A percentile compares a stretch with the other conserved stretches of the same genome.
Evolutionary conservation across 2,888 invertebrate genomes (phyloP).

Genomic region (Sinodicranocentrus sp.): DNA sequence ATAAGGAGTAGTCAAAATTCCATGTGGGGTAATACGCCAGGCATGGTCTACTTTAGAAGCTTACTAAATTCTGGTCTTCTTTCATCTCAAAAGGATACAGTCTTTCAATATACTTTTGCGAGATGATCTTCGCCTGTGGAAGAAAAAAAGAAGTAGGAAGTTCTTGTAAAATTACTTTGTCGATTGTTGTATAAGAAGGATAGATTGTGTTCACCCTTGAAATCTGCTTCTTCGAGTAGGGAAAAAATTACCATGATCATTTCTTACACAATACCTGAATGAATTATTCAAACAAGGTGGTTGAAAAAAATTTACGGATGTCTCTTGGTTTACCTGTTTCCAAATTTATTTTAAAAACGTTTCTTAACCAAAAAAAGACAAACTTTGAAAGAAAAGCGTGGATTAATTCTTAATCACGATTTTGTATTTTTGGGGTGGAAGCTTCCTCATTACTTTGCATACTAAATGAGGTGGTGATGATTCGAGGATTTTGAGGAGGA

Average conservation of each 20-base stretch:
- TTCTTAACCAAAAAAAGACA: neutral
- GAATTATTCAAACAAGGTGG: neutral
- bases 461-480: neutral
- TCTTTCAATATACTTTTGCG: too few relatives aligned
- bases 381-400: neutral
- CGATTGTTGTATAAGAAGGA: too few relatives aligned
- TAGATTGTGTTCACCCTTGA: neutral
- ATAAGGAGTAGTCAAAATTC: too few relatives aligned
- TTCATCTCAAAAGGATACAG: too few relatives aligned
- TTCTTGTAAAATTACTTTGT: neutral
- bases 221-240: too few relatives aligned
- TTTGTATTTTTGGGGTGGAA: constrained; percentile 10
- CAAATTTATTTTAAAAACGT: too few relatives aligned
- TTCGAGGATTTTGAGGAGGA: neutral
- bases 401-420: constrained; percentile 23
- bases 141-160: constrained; percentile 7
- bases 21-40: too few relatives aligned
- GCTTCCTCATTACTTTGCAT: constrained; percentile 22
- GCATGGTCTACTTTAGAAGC: too few relatives aligned
- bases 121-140: neutral
- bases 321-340: too few relatives aligned
- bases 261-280: neutral
- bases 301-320: too few relatives aligned
- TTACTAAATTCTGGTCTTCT: too few relatives aligned
- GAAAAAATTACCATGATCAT: neutral